Base-by-base conservation (phyloP, 2,797 vertebrate genomes). In the Kryptolebias ocellatus region DNA sequence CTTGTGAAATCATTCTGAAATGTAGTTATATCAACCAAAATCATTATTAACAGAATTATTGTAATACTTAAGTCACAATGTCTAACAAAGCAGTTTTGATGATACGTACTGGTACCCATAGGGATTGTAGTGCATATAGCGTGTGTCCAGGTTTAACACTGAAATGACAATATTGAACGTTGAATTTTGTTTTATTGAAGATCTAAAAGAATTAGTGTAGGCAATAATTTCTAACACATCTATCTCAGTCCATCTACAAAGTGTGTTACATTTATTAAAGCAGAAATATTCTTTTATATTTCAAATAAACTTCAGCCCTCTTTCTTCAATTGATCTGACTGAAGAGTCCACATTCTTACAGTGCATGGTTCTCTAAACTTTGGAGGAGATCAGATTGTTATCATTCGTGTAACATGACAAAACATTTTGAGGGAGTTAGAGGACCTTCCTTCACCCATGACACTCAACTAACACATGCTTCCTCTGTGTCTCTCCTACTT, bases 11-110 rank as follows among this genome's bases (percentile, higher is more conserved):
- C 29, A n/a, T 29, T 27, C 18, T 29, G 39, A 37, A 27, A n/a
- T 7, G 2, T 7, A 1, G 37, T 18, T 1, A 10, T 15, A 20
- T 63, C 37, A 63, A 18, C 56, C 29, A 51, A 31, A 11, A 16
- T 16, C 3, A 45, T 68, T 54, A 62, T 54, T 28, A 53, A 50
- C 47, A 53, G n/a, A n/a, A 44, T 64, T 12, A 15, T 29, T 53
- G 37, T 29, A 10, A 15, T 44, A 45, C 37, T 45, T 45, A 42
- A 49, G 31, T 60, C 20, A 16, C 37, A 50, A 12, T 14, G 11
- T 42, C 39, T 42, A 42, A 12, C 39, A 42, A 42, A 42, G 39
- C 11, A 12, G 31, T 52, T 42, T 20, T 44, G 49, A 49, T 50
- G 59, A 17, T 34, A n/a, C 6, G 1, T n/a, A 53, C 9, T 18